Evolutionary conservation across 2,113 vertebrate species (phyloP).

Genomic region (Ondatra zibethicus): DNA sequence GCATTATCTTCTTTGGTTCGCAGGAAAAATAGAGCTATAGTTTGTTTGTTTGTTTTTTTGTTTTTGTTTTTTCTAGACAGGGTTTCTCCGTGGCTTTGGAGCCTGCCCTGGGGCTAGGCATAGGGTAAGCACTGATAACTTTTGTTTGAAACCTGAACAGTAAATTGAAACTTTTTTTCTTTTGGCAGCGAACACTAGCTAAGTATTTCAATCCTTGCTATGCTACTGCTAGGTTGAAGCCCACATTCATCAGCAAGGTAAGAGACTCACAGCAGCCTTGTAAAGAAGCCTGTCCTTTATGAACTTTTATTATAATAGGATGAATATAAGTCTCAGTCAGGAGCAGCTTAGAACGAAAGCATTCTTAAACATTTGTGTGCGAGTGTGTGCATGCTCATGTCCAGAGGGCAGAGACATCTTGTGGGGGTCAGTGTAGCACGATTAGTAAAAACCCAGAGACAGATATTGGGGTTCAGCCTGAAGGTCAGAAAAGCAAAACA

Average conservation of each 20-base stretch:
- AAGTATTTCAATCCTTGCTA: slow-evolving; percentile 99
- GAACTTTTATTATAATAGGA: background rate
- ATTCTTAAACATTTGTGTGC: background rate
- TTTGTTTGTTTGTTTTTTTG: slow-evolving; percentile 46
- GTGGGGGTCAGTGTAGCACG: background rate
- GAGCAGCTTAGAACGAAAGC: background rate
- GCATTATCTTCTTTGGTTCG: background rate
- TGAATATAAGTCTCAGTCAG: background rate
- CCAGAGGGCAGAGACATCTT: background rate
- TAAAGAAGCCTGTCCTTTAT: background rate
- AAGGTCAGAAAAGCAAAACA: no score
- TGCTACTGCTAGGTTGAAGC: slow-evolving; percentile 97
- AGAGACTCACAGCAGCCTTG: slow-evolving; percentile 65
- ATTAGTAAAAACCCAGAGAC: no score
- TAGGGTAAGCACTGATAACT: background rate
- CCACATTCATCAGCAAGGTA: slow-evolving; percentile 99
- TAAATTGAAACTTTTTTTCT: slow-evolving; percentile 54
- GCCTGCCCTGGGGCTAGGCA: no score
- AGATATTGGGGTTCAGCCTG: no score
- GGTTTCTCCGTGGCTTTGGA: no score
- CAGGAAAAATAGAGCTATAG: background rate
- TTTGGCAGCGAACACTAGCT: slow-evolving; percentile 93
- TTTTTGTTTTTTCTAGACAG: slow-evolving; percentile 66
- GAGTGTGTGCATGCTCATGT: background rate
- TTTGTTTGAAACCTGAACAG: background rate